Evolutionary conservation across 2,113 vertebrate species (phyloP).

Genomic region (Hassar affinis): DNA sequence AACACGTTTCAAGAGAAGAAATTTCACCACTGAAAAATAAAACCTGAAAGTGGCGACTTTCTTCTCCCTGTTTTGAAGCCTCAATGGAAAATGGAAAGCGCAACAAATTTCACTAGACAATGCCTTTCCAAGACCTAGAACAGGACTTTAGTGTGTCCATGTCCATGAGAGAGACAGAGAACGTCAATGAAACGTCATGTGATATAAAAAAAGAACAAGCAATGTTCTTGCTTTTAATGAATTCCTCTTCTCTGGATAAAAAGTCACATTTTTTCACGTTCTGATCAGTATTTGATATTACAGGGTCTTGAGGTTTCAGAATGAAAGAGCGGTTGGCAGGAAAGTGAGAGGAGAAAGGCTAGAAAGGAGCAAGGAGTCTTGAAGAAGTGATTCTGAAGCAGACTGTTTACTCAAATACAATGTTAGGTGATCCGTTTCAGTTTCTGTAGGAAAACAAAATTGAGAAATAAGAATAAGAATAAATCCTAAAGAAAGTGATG

Average conservation of each 20-base stretch:
- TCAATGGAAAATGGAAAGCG: conserved; percentile 54
- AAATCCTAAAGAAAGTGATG: not conserved
- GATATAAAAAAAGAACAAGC: conserved; percentile 13
- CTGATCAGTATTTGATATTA: not conserved
- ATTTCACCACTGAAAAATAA: conserved; percentile 46
- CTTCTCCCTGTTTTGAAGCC: conserved; percentile 51
- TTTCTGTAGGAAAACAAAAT: conserved; percentile 7
- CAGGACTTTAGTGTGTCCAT: too few relatives aligned
- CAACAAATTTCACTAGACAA: conserved; percentile 51
- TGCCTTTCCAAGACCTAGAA: conserved; percentile 50
- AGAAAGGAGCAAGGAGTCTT: not conserved
- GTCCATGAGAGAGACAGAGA: conserved; percentile 5
- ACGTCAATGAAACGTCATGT: not conserved
- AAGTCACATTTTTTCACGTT: not conserved
- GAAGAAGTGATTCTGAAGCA: not conserved
- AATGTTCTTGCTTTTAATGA: not conserved
- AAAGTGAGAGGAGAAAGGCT: not conserved
- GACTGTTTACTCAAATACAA: not conserved
- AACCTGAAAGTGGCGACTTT: conserved; percentile 61
- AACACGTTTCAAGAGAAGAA: conserved; percentile 24
- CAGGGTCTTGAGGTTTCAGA: not conserved
- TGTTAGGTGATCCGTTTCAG: conserved; percentile 5
- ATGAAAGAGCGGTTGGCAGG: not conserved
- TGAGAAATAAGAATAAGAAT: too few relatives aligned
- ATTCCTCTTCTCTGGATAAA: not conserved